These are phyloP conservation scores for Campoletis sonorensis DNA, from an alignment of 1,140 invertebrate species.

Conservation along the genomic window DNA sequence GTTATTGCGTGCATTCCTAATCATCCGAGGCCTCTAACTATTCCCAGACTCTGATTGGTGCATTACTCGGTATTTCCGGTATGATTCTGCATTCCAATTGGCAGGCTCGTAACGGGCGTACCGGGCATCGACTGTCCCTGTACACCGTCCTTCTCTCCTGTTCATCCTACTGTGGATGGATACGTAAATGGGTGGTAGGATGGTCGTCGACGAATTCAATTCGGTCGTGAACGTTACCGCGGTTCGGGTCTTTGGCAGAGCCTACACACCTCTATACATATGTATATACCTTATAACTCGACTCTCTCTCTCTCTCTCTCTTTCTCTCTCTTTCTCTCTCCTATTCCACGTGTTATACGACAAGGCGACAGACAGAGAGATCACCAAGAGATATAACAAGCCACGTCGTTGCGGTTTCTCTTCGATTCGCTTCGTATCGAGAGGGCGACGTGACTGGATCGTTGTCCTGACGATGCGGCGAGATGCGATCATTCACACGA, in stretches of 20 bases:
- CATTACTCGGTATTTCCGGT: conserved; percentile 77
- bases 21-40: conserved; percentile 76
- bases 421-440: conserved; percentile 33
- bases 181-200: conserved; percentile 29
- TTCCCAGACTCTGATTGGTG: conserved; percentile 77
- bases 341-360: too few species aligned
- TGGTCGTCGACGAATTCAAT: conserved; percentile 52
- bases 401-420: conserved; percentile 44
- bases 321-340: too few species aligned
- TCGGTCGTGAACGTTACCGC: conserved; percentile 53
- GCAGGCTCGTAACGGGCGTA: conserved; percentile 53
- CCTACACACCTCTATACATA: conserved; percentile 12
- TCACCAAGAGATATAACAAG: background rate
- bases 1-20: conserved; percentile 78
- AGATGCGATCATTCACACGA: conserved; percentile 21
- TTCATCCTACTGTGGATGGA: background rate
- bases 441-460: conserved; percentile 9
- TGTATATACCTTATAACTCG: background rate
- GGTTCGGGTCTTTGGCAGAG: conserved; percentile 51
- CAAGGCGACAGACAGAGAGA: background rate
- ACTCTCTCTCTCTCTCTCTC: too few species aligned
- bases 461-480: conserved; percentile 29
- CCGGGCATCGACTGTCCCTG: conserved; percentile 44
- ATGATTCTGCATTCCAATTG: conserved; percentile 77
- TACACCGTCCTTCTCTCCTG: background rate